phyloP scores from a whole-genome alignment of 2,113 vertebrate species.

The Muscicapa adusta region DNA sequence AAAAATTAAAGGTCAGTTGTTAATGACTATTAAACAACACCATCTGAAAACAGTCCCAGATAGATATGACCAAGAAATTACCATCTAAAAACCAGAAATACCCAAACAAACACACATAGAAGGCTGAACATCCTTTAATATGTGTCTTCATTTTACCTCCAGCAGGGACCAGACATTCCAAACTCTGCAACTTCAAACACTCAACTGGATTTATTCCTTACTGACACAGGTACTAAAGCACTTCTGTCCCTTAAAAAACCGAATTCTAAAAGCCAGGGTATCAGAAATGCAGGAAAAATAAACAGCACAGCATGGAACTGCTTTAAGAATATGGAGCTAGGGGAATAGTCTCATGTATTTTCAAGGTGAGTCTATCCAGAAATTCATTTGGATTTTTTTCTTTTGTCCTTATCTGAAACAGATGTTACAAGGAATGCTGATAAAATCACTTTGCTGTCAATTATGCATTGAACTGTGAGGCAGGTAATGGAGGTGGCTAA shows the following conservation, averaged over 20 bases:
- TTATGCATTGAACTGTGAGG: neutral
- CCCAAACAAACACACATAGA: neutral
- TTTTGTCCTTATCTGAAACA: neutral
- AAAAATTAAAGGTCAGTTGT: neutral
- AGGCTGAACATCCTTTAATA: neutral
- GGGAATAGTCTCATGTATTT: neutral
- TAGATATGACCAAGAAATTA: neutral
- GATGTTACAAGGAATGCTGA: neutral
- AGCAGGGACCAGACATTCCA: neutral
- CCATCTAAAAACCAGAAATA: neutral
- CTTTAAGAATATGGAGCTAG: neutral
- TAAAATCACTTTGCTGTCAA: neutral
- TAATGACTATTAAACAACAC: neutral
- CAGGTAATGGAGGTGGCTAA: neutral
- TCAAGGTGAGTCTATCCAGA: neutral
- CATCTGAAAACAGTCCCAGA: neutral
- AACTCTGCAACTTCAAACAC: neutral
- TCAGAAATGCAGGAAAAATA: neutral
- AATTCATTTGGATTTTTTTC: neutral
- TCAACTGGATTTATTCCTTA: fast-evolving
- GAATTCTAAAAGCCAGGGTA: neutral
- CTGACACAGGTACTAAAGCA: neutral
- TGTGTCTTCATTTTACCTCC: neutral
- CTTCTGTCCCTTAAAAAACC: neutral
- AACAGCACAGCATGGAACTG: neutral